Evolutionary conservation across 2,113 vertebrate genomes (phyloP), one percentile per base, ranked within the genome.

Genomic region (Bambusicola thoracicus): DNA sequence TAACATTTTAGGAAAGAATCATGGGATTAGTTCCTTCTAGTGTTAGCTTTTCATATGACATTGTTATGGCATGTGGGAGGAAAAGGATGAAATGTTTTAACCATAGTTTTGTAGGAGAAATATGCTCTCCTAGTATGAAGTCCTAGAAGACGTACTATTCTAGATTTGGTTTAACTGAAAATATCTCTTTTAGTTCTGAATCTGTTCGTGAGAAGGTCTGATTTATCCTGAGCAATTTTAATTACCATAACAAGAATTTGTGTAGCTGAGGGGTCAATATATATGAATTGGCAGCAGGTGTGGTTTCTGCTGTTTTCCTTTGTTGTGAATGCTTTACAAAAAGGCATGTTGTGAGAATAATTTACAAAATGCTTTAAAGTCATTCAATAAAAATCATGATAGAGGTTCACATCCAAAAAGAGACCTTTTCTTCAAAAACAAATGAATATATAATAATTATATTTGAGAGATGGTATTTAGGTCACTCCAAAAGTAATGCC

Each of bases 31-130:
- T 87, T 83, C 63, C 46, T 83, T 77, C 36, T 70, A 63, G 76
- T 69, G 41, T 74, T 94, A 44, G 76, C 38, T 96, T 58, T 92
- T 82, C 5, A 12, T 76, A n/a, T 95, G 93, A 91, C 79, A 91
- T 46, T 92, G 87, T 67, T 85, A 89, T 83, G 59, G 75, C 8
- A 5, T 61, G 95, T 95, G 89, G 96, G 94, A 93, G 65, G 93
- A 89, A 86, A 93, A 85, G 85, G 89, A 94, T 85, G 85, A 91
- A 93, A 17, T 91, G 75, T 89, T 95, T 94, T 82, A 92, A 72
- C 0, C 7, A 49, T 89, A 66, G 87, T 92, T 87, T 83, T 9
- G 72, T 96, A 85, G 94, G 93, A 94, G 43, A 94, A 97, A 85
- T 96, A 87, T 87, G 87, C 56, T 93, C 65, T 85, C 56, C 72